A percentile compares a stretch with the other conserved stretches of the same genome.
Conservation (phyloP, 2,113 vertebrate genomes). For the Hippocampus comes region DNA sequence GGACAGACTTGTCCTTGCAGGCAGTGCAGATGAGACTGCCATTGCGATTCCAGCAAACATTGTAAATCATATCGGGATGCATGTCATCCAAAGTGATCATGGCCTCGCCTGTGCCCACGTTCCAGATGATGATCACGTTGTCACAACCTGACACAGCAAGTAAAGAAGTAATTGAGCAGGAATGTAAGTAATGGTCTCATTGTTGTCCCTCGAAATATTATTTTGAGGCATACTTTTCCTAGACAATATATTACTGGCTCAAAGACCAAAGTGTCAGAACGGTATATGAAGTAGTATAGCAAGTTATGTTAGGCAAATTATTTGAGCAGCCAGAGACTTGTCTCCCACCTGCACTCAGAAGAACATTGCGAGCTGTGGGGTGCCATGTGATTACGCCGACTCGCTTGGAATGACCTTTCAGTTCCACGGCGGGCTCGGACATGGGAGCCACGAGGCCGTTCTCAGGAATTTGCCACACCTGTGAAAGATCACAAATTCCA, state of each 20-base stretch:
- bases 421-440: conserved; percentile 85
- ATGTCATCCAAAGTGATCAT: conserved; percentile 89
- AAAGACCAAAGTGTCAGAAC: neutral
- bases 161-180: conserved; percentile 1
- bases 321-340: neutral
- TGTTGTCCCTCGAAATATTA: neutral
- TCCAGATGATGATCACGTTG: conserved; percentile 91
- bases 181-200: neutral
- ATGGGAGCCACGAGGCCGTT: conserved; percentile 87
- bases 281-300: neutral
- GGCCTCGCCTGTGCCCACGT: conserved; percentile 89
- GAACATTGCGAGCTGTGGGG: conserved; percentile 88
- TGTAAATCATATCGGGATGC: conserved; percentile 93
- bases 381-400: conserved; percentile 97
- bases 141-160: conserved; percentile 78
- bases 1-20: conserved; percentile 93
- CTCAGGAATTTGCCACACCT: conserved; percentile 98
- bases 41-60: conserved; percentile 87
- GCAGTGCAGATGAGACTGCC: conserved; percentile 94
- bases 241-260: neutral
- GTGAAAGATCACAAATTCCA: conserved; percentile 7
- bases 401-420: conserved; percentile 94
- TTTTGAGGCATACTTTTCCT: neutral
- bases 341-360: conserved; percentile 87
- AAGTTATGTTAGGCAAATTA: neutral